Conservation (phyloP, 2,888 invertebrate species). For the Mythimna impura region DNA sequence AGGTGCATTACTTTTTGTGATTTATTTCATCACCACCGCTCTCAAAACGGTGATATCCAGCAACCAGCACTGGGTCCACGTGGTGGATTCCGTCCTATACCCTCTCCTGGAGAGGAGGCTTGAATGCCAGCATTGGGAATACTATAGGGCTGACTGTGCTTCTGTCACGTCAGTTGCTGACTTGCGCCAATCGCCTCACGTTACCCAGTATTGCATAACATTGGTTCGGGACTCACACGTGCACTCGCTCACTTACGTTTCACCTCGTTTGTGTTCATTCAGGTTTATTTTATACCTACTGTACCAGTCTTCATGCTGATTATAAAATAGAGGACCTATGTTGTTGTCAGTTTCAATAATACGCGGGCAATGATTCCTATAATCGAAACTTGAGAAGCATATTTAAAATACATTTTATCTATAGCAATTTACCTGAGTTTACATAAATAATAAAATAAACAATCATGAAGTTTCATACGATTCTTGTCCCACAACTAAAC, state of each 20-base stretch:
- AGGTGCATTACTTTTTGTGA: no score
- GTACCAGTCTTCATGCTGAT: neutral
- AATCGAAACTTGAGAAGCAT: neutral
- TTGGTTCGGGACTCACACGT: slow-evolving; percentile 55
- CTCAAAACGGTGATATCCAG: no score
- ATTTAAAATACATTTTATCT: no score
- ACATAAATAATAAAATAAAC: no score
- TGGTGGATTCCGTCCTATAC: no score
- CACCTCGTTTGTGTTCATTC: slow-evolving; percentile 18
- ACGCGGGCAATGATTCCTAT: neutral
- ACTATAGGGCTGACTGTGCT: neutral
- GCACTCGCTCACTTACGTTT: slow-evolving; percentile 41
- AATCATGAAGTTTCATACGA: no score
- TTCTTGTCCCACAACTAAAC: no score
- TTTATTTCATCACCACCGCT: no score
- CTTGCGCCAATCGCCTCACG: slow-evolving; percentile 26
- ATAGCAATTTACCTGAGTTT: no score
- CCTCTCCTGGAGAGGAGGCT: no score
- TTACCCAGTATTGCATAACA: slow-evolving; percentile 52
- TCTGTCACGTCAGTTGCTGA: slow-evolving; percentile 4
- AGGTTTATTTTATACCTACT: neutral
- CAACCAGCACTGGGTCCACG: no score
- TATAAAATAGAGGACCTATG: neutral
- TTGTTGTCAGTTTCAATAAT: neutral
- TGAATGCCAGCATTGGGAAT: no score